Base-by-base conservation (phyloP, 2,888 invertebrate genomes). In the Cataglyphis altisquamis region DNA sequence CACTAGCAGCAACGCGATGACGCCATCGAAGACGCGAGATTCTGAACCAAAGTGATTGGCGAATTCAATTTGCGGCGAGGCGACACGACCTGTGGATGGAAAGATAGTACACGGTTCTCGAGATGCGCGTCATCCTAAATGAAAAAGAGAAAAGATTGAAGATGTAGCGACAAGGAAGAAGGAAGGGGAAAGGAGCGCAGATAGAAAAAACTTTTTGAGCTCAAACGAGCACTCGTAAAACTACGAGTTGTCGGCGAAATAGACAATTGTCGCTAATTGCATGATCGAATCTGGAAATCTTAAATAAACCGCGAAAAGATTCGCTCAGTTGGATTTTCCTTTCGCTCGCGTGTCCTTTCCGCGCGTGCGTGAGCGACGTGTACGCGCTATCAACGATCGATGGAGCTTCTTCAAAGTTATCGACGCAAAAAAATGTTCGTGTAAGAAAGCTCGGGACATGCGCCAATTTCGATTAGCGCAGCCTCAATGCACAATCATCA, bases 181-280 rank as follows among this genome's bases (percentile, higher is more conserved):
- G 25, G 39, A 62, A 63, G 67, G 67, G 63, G 45, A 45, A 62
- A 60, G 18, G n/a, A 9, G 10, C 4, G 18, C 12, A 21, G n/a
- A 1, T 15, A 45, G 21, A 0, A 32, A 25, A 25, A 15, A 41
- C 3, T 1, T 15, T 63, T 52, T 41, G 8, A 29, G 32, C 29
- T 52, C 8, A 81, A 68, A 62, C 80, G 86, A 84, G 83, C 83
- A 84, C 88, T 92, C 90, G 92, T 92, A 91, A 92, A 92, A 92
- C 91, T 74, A 80, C 66, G 77, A 85, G 88, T 91, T 89, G 87
- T 89, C 85, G 85, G 72, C 70, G 89, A 88, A 88, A 91, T 91
- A 90, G 88, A 87, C 87, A 89, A 89, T 88, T 86, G 87, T 85
- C 85, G 89, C 89, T 91, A 91, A 92, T 92, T 88, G 87, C 87